A percentile compares a stretch with the other conserved stretches of the same genome.
These are phyloP conservation scores for Drosophila lowei DNA, from an alignment of 1,140 invertebrate species.

Conservation along the genomic window DNA sequence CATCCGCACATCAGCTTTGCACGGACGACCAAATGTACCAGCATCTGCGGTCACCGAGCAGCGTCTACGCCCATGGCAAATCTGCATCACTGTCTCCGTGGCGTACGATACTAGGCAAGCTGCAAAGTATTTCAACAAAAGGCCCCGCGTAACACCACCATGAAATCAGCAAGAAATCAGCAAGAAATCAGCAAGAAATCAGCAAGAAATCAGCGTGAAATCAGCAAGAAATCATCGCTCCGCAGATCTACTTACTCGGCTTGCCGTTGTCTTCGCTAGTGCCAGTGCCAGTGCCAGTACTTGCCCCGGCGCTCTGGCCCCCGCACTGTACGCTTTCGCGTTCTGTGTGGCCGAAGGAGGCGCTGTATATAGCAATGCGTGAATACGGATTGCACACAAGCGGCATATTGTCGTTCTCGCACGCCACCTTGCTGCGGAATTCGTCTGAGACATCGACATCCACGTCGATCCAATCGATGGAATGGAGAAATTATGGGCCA, in stretches of 20 bases:
- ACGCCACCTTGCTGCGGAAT: conserved; percentile 94
- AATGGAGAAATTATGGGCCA: too few relatives aligned
- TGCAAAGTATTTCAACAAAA: conserved; percentile 75
- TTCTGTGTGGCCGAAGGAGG: conserved; percentile 93
- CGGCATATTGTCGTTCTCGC: conserved; percentile 93
- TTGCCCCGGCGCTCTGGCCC: conserved; percentile 85
- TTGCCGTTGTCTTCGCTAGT: conserved; percentile 90
- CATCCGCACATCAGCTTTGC: conserved; percentile 90
- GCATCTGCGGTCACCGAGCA: conserved; percentile 92
- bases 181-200: background rate
- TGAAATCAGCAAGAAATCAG: background rate
- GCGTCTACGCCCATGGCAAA: conserved; percentile 93
- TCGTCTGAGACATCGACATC: conserved; percentile 86
- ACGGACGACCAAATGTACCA: conserved; percentile 93
- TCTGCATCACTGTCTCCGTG: conserved; percentile 93
- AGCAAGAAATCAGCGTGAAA: background rate
- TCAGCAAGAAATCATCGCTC: background rate
- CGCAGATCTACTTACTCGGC: conserved; percentile 52
- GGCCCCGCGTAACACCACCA: background rate
- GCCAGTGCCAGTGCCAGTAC: conserved; percentile 87
- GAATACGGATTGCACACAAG: conserved; percentile 91
- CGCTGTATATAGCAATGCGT: conserved; percentile 94
- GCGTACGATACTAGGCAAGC: conserved; percentile 93
- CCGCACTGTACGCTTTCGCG: conserved; percentile 92
- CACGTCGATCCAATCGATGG: too few relatives aligned